Evolutionary conservation across 2,113 vertebrate species (phyloP).

Genomic region (Pycnonotus jocosus): DNA sequence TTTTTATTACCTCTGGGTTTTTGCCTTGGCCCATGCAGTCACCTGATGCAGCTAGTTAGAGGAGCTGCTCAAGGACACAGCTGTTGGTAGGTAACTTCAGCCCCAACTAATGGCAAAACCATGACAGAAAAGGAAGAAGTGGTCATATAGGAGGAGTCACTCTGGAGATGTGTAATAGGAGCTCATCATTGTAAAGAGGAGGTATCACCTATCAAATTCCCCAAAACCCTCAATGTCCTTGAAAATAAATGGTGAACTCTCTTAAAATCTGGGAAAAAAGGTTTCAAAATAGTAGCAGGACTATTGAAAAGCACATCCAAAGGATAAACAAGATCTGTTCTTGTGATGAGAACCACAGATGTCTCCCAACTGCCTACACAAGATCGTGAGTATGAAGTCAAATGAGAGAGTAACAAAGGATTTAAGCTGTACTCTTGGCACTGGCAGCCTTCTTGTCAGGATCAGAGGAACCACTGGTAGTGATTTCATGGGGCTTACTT

Average conservation of each 20-base stretch:
- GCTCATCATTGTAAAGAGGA: neutral
- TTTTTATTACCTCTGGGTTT: neutral
- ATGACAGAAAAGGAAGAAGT: neutral
- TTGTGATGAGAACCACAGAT: neutral
- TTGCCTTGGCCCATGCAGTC: neutral
- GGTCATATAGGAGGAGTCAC: neutral
- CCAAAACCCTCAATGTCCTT: neutral
- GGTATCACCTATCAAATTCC: neutral
- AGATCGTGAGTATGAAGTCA: neutral
- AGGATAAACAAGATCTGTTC: neutral
- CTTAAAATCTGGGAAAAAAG: neutral
- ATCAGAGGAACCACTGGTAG: neutral
- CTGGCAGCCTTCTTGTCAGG: neutral
- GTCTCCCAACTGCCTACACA: neutral
- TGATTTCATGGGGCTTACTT: slow-evolving; percentile 24
- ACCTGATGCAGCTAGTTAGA: neutral
- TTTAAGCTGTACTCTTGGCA: neutral
- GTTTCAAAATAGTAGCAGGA: neutral
- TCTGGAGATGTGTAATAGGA: neutral
- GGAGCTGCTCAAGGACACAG: neutral
- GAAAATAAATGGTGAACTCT: neutral
- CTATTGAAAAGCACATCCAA: neutral
- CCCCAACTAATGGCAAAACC: neutral
- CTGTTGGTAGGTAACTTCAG: neutral
- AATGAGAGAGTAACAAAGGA: neutral